Conservation (phyloP, 2,888 invertebrate genomes). For the Clistopyga incitator region DNA sequence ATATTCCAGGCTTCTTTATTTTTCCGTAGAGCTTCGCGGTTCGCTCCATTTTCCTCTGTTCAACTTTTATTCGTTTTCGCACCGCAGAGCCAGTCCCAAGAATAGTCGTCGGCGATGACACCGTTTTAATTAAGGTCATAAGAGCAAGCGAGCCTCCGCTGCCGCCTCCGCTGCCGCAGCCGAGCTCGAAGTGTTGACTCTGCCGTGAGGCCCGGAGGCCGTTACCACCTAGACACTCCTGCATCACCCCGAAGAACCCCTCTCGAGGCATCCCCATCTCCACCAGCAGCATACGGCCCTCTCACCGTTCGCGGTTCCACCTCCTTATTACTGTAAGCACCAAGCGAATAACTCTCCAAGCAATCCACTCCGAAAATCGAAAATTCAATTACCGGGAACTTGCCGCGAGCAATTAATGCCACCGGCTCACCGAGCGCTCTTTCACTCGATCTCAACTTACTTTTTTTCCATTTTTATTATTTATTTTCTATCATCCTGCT, state of each 20-base stretch:
- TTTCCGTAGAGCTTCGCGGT: constrained; percentile 16
- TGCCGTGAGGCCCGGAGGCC: constrained; percentile 12
- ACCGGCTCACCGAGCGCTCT: constrained; percentile 63
- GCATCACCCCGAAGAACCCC: constrained; percentile 15
- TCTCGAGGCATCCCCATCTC: constrained; percentile 5
- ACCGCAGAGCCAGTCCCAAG: constrained; percentile 48
- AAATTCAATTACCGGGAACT: constrained; percentile 73
- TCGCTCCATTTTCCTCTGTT: constrained; percentile 44
- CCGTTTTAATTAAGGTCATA: constrained; percentile 76
- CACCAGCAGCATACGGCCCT: background rate
- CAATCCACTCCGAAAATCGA: constrained; percentile 69
- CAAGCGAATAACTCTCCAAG: constrained; percentile 70
- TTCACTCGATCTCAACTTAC: constrained; percentile 25
- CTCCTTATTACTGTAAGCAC: constrained; percentile 70
- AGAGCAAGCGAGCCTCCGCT: constrained; percentile 67
- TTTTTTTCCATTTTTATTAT: constrained; percentile 13
- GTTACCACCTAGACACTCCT: background rate
- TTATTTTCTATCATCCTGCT: background rate
- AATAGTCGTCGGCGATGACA: constrained; percentile 72
- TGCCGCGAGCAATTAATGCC: constrained; percentile 73
- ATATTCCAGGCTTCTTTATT: constrained; percentile 7
- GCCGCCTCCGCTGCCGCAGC: constrained; percentile 52
- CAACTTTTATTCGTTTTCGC: constrained; percentile 61
- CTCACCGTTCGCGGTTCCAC: constrained; percentile 45
- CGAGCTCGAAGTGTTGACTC: constrained; percentile 20